Evolutionary conservation across 1,140 invertebrate genomes (phyloP), one percentile per base, ranked within the genome.

Genomic region (Hormaphis cornu): DNA sequence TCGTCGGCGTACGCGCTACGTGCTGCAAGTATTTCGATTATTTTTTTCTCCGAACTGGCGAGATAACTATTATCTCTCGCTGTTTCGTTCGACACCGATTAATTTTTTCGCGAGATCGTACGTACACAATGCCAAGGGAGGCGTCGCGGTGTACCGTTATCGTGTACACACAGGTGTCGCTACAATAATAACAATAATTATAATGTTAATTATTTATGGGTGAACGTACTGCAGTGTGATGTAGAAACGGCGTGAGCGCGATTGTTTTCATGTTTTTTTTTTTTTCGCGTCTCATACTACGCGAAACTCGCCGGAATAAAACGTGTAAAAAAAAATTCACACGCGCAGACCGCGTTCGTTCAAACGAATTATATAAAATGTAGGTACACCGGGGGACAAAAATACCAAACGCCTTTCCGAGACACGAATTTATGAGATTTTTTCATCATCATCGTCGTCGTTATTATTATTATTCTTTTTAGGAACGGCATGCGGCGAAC

Each of bases 381-480:
- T n/a, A n/a, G n/a, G n/a, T n/a, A n/a, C n/a, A n/a, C n/a, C n/a
- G n/a, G n/a, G n/a, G n/a, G n/a, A n/a, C n/a, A n/a, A n/a, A n/a
- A n/a, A n/a, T n/a, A n/a, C n/a, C n/a, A n/a, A n/a, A 59, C 56
- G 56, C 37, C 14, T 44, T 61, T 20, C n/a, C 56, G 14, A 44
- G 26, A 61, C 58, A 61, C 40, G 14, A 61, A 61, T 61, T 61
- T 61, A 61, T 46, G 58, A 28, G 58, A 42, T 61, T 61, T 63
- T 46, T 63, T 33, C 42, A 22, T 46, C 22, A 46, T 46, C 10
- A 46, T 18, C 2, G 18, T 54, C 33, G 20, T 54, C 35, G 35
- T 22, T 33, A 56, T 56, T 33, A 54, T 54, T 54, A 54, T 28
- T 52, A 18, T 18, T 30, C 9, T 22, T 56, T 56, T 37, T 37